Evolutionary conservation across 1,140 invertebrate species (phyloP).

Genomic region (Drosophila baimaii): DNA sequence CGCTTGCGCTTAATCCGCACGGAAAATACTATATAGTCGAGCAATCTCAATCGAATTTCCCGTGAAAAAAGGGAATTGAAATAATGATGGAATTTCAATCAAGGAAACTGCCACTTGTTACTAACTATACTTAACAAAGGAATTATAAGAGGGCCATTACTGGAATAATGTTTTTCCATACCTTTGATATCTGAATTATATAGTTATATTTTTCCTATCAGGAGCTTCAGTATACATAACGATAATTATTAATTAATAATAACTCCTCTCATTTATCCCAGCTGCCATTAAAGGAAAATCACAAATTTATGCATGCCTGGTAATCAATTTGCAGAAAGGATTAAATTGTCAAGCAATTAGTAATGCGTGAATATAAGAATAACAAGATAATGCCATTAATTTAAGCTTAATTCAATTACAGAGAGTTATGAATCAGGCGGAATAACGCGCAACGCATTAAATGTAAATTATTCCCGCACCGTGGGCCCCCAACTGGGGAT

Average conservation of each 20-base stretch:
- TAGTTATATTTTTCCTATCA: neutral
- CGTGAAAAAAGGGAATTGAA: neutral
- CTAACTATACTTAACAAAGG: neutral
- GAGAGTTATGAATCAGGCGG: constrained; percentile 35
- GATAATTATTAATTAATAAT: no score
- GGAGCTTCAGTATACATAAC: no score
- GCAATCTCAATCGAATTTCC: constrained; percentile 9
- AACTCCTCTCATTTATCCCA: constrained; percentile 1
- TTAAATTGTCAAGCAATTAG: constrained; percentile 37
- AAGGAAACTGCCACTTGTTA: neutral
- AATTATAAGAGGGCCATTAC: neutral
- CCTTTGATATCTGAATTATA: neutral
- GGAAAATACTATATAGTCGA: constrained; percentile 28
- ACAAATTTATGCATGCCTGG: neutral
- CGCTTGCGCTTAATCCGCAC: constrained; percentile 24
- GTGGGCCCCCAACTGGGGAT: constrained; percentile 12
- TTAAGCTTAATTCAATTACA: constrained; percentile 39
- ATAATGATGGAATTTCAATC: constrained; percentile 1
- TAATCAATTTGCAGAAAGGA: constrained; percentile 18
- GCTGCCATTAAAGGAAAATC: neutral
- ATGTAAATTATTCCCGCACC: constrained; percentile 35
- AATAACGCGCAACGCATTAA: constrained; percentile 20
- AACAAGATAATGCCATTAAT: constrained; percentile 40
- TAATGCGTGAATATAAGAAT: constrained; percentile 7
- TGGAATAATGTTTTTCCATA: no score